Evolutionary conservation across 2,797 vertebrate species (phyloP).

Genomic region (Premnoplex brunnescens): DNA sequence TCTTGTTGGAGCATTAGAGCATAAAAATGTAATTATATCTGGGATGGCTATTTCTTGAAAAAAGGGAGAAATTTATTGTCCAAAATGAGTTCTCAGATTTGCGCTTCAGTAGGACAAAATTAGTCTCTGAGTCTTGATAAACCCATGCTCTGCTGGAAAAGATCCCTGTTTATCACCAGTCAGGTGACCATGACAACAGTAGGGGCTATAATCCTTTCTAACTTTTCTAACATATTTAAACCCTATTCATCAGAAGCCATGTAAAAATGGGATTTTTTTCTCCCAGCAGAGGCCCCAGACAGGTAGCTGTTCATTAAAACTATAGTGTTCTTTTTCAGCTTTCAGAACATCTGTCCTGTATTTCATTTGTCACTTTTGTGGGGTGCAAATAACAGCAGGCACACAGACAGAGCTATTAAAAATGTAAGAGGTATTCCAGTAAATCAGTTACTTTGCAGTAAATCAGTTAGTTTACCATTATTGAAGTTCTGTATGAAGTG

Average conservation of each 20-base stretch:
- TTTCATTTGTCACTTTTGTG: slow-evolving; percentile 39
- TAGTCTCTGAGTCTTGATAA: not conserved
- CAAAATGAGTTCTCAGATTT: not conserved
- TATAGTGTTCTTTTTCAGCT: not conserved
- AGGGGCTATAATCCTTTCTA: not conserved
- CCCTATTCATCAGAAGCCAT: not conserved
- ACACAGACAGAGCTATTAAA: slow-evolving; percentile 63
- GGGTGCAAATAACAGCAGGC: slow-evolving; percentile 60
- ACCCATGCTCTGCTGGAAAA: not conserved
- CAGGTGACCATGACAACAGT: not conserved
- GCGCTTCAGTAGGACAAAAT: not conserved
- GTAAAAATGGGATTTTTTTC: not conserved
- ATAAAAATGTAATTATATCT: not conserved
- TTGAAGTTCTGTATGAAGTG: slow-evolving; percentile 33
- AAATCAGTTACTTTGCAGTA: slow-evolving; percentile 63
- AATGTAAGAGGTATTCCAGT: slow-evolving; percentile 69
- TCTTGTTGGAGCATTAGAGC: not conserved
- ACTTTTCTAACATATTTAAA: not conserved
- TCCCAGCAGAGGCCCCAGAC: not conserved
- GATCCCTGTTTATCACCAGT: not conserved
- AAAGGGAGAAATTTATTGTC: not conserved
- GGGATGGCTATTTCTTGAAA: not conserved
- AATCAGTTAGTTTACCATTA: slow-evolving; percentile 74
- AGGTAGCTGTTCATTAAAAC: slow-evolving; percentile 22
- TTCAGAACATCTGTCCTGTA: slow-evolving; percentile 39